A percentile compares a stretch with the other conserved stretches of the same genome.
Evolutionary conservation across 1,140 invertebrate species (phyloP).

Genomic region (Anoplophora glabripennis): DNA sequence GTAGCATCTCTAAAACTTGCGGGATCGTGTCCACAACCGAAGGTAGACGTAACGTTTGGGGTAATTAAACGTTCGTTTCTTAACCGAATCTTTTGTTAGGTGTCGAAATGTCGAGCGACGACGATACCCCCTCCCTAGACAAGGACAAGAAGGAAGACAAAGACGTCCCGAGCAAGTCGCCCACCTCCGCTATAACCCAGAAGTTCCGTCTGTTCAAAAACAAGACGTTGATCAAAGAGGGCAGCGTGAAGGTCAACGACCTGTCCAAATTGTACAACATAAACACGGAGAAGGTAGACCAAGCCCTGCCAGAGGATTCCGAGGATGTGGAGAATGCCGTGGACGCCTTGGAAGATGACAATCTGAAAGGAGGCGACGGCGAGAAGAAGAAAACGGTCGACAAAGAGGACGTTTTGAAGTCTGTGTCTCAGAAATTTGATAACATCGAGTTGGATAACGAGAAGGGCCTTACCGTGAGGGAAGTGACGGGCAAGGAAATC

Average conservation of each 20-base stretch:
- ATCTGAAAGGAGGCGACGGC: conserved; percentile 15
- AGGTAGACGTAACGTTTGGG: conserved; percentile 27
- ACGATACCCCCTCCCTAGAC: conserved; percentile 42
- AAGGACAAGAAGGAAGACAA: conserved; percentile 37
- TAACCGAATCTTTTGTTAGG: conserved; percentile 22
- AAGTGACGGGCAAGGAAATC: conserved; percentile 29
- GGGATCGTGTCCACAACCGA: conserved; percentile 46
- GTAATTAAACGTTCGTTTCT: background rate
- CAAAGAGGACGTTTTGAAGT: conserved; percentile 28
- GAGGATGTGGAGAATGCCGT: conserved; percentile 56
- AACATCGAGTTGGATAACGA: conserved; percentile 44
- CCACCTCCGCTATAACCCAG: conserved; percentile 22
- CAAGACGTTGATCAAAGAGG: conserved; percentile 32
- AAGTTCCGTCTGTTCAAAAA: conserved; percentile 33
- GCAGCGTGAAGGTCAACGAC: conserved; percentile 27
- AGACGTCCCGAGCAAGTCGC: background rate
- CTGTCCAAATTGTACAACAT: conserved; percentile 42
- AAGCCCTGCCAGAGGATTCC: conserved; percentile 32
- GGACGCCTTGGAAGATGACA: conserved; percentile 52
- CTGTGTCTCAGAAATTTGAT: conserved; percentile 32
- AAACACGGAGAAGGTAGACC: conserved; percentile 37
- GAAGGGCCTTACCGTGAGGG: conserved; percentile 37
- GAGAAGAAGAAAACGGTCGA: conserved; percentile 2
- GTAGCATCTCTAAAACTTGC: conserved; percentile 46
- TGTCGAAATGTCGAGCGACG: conserved; percentile 48